Evolutionary conservation across 1,140 invertebrate species (phyloP), one percentile per base, ranked within the genome.

Genomic region (Zeugodacus cucurbitae): DNA sequence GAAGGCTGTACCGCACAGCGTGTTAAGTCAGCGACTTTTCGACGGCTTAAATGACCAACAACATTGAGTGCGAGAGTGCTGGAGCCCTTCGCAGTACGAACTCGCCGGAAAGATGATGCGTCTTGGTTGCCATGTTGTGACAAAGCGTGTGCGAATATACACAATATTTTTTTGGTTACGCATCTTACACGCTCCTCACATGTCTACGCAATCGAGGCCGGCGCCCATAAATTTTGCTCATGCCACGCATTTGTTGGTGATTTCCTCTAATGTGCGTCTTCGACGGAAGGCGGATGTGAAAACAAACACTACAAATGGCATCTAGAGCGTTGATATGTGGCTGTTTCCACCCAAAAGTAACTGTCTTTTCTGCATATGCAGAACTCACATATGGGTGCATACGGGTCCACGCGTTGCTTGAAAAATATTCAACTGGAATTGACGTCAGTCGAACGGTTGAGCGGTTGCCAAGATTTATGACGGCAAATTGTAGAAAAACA

Each of bases 101-200:
- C 74, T 20, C 48, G 26, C 5, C 58, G 41, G 41, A 54, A 48
- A 82, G 74, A 82, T 82, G 74, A 82, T 44, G 44, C 41, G 74
- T 48, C 22, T 82, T 48, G 48, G 17, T 54, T 82, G 26, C 44
- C 74, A 82, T 82, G 74, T 82, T 82, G 74, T 82, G 74, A 82
- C n/a, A 82, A 6, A 17, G 48, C 48, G 48, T 4, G 41, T 82
- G 20, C 37, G 10, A 34, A 44, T 10, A 78, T 37, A 20, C 20
- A 7, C 37, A 78, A 3, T 10, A 22, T 74, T 74, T 74, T 54
- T 54, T 54, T 54, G 48, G 48, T 74, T 37, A 48, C 74, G 48
- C 74, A 44, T 44, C 74, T 82, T 82, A 48, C 74, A 48, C 41
- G n/a, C 74, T 48, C 41, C 26, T 44, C n/a, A 82, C 11, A 82